These are phyloP conservation scores for Tiliqua scincoides DNA, from an alignment of 2,113 vertebrate genomes.

Conservation along the genomic window DNA sequence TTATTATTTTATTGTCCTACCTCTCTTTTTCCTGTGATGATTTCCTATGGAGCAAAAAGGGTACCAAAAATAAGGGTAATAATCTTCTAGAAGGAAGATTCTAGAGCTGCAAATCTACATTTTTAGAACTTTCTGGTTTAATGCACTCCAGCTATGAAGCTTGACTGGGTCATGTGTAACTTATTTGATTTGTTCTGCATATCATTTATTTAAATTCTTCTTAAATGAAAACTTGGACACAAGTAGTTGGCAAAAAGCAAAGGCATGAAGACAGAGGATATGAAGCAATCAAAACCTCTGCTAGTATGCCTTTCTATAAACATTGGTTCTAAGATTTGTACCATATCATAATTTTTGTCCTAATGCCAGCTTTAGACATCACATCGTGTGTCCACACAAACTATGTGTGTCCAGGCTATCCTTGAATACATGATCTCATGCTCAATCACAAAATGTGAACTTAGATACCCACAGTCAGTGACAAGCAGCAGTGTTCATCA, in stretches of 20 bases:
- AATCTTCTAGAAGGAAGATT: not conserved
- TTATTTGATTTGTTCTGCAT: constrained; percentile 18
- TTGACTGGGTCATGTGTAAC: not conserved
- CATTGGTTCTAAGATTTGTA: not conserved
- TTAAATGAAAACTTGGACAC: constrained; percentile 13
- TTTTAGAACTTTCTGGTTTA: constrained; percentile 4
- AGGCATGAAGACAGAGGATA: not conserved
- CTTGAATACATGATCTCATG: not conserved
- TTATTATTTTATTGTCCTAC: not conserved
- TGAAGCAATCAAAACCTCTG: not conserved
- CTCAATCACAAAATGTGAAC: not conserved
- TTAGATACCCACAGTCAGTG: not conserved
- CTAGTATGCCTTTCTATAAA: not conserved
- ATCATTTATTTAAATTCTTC: constrained; percentile 10
- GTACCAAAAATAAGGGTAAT: not conserved
- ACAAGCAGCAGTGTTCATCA: not conserved
- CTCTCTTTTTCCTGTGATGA: not conserved
- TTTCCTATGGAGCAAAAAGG: not conserved
- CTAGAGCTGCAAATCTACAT: not conserved
- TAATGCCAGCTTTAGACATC: not conserved
- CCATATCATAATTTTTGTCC: not conserved
- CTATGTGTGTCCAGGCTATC: not conserved
- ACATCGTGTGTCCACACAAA: not conserved
- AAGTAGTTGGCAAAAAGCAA: constrained; percentile 10
- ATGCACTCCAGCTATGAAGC: not conserved